Conservation (phyloP, 1,140 invertebrate species). For the Drosophila tropicalis region DNA sequence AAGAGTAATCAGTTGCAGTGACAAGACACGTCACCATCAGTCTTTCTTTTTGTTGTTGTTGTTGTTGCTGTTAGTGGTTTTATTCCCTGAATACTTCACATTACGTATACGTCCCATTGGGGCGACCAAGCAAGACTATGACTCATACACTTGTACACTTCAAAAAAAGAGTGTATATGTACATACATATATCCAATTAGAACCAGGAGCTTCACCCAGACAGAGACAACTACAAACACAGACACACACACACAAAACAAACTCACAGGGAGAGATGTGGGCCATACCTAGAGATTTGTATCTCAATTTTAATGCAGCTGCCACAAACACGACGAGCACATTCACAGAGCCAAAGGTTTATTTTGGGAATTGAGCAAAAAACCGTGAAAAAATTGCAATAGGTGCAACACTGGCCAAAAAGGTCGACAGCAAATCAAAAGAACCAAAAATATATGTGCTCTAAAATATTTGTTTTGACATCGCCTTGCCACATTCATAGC, state of each 20-base stretch:
- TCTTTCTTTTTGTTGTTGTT: conserved; percentile 26
- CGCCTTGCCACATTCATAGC: conserved; percentile 15
- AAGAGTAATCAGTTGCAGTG: conserved; percentile 7
- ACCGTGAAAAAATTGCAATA: conserved; percentile 36
- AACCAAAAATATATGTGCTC: conserved; percentile 18
- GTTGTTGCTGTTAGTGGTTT: conserved; percentile 49
- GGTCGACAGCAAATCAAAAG: conserved; percentile 18
- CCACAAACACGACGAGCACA: neutral
- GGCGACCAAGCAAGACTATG: neutral
- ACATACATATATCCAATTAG: conserved; percentile 1
- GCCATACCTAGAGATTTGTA: conserved; percentile 2
- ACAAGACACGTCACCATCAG: conserved; percentile 39
- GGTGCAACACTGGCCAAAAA: conserved; percentile 15
- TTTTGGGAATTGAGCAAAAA: conserved; percentile 73
- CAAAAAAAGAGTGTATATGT: conserved; percentile 4
- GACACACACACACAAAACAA: neutral
- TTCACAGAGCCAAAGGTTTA: conserved; percentile 48
- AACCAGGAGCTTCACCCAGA: conserved; percentile 12
- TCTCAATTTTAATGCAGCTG: conserved; percentile 47
- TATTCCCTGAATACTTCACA: conserved; percentile 56
- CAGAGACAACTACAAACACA: neutral
- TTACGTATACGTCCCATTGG: conserved; percentile 32
- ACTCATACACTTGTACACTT: conserved; percentile 3
- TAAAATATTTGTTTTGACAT: conserved; percentile 37
- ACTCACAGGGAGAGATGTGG: neutral